Conservation (phyloP, 2,113 vertebrate species). For the Solea solea region DNA sequence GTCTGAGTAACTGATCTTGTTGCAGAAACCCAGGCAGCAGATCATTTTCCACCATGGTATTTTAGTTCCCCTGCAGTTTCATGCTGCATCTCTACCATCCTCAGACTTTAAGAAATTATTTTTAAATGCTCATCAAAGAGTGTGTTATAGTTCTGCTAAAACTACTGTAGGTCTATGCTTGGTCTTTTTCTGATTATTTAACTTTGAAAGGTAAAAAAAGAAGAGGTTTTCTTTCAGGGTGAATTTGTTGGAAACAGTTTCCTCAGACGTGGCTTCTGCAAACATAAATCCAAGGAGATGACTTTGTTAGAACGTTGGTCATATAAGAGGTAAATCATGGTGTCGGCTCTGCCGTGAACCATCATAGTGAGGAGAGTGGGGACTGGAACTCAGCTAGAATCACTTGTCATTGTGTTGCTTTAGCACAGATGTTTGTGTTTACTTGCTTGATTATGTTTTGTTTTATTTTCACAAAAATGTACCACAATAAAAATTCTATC, state of each 20-base stretch:
- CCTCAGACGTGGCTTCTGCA: background rate
- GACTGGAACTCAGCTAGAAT: constrained; percentile 24
- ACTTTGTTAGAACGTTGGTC: constrained; percentile 2
- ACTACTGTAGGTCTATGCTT: constrained; percentile 10
- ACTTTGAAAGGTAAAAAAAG: background rate
- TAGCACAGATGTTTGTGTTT: constrained; percentile 37
- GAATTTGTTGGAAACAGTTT: constrained; percentile 9
- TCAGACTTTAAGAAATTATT: background rate
- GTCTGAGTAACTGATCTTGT: background rate
- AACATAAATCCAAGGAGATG: constrained; percentile 14
- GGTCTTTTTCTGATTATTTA: background rate
- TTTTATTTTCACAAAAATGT: constrained; percentile 30
- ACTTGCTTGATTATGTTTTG: constrained; percentile 32
- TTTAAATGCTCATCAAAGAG: background rate
- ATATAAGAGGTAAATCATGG: constrained; percentile 6
- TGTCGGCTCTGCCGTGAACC: constrained; percentile 34
- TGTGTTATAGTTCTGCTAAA: background rate
- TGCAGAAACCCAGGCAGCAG: background rate
- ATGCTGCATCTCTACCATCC: background rate
- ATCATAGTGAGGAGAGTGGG: constrained; percentile 29
- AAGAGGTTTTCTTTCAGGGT: constrained; percentile 2
- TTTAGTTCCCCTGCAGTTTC: constrained; percentile 32
- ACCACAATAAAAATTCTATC: constrained; percentile 48
- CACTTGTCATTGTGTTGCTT: background rate
- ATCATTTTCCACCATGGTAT: constrained; percentile 9